A percentile compares a stretch with the other conserved stretches of the same genome.
phyloP scores from a whole-genome alignment of 2,888 invertebrate genomes.

The Sesia apiformis region DNA sequence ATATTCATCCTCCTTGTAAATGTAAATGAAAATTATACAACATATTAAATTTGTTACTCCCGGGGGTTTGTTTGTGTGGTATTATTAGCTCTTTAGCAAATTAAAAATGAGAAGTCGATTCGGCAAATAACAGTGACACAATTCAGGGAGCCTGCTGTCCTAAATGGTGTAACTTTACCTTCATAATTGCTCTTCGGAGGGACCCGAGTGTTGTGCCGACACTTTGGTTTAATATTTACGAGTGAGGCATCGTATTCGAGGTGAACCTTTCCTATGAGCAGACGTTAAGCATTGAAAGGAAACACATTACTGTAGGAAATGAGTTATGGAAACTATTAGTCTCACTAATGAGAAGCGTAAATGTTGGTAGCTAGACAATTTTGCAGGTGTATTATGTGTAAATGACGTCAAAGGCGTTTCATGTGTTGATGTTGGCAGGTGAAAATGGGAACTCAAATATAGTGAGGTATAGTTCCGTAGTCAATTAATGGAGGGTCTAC shows the following conservation, averaged over 20 bases:
- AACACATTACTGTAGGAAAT: constrained; percentile 42
- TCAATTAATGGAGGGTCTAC: too few relatives aligned
- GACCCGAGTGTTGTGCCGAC: constrained; percentile 22
- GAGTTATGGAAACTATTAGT: constrained; percentile 45
- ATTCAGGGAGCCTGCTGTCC: constrained; percentile 31
- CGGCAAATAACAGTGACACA: constrained; percentile 12
- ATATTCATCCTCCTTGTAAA: too few relatives aligned
- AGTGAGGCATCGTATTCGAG: constrained; percentile 10
- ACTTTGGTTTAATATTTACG: constrained; percentile 38
- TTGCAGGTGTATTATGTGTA: constrained; percentile 12
- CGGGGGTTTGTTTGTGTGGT: too few relatives aligned
- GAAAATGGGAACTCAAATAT: background rate
- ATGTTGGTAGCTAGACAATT: background rate
- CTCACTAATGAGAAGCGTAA: constrained; percentile 28
- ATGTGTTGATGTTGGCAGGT: constrained; percentile 2
- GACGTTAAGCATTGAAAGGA: constrained; percentile 35
- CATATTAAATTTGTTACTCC: too few relatives aligned
- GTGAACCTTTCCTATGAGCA: constrained; percentile 16
- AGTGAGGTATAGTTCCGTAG: too few relatives aligned
- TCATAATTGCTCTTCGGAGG: constrained; percentile 42
- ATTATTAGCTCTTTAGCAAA: too few relatives aligned
- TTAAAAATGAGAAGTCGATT: background rate
- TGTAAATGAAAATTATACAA: too few relatives aligned
- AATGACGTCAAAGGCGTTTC: constrained; percentile 13
- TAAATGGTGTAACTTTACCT: constrained; percentile 40